Conservation (phyloP, 2,797 vertebrate species). For the Phoxinus dragarum region DNA sequence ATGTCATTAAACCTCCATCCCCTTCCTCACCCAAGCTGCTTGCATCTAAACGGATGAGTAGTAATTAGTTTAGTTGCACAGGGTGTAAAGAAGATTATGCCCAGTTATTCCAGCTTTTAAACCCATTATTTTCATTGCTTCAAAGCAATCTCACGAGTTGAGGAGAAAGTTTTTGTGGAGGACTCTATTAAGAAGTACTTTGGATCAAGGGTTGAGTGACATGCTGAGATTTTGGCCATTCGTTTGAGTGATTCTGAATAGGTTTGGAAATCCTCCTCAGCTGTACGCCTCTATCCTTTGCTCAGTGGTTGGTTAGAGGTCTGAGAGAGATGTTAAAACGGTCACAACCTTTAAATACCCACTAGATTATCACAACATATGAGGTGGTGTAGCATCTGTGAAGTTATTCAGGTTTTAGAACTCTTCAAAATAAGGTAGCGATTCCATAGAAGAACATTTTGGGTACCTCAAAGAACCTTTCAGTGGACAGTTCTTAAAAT, state of each 20-base stretch:
- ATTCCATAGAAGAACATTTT: not conserved
- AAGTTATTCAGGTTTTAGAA: not conserved
- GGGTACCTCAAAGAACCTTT: not conserved
- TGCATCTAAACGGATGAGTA: not conserved
- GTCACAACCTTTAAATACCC: slow-evolving; percentile 10
- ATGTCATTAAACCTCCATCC: not conserved
- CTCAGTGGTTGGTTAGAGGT: not conserved
- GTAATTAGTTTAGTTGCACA: not conserved
- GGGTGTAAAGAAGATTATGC: slow-evolving; percentile 39
- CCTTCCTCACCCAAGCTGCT: not conserved
- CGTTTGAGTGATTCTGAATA: slow-evolving; percentile 12
- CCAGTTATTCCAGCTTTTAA: slow-evolving; percentile 44
- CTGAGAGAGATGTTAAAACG: not conserved
- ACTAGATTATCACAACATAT: not conserved
- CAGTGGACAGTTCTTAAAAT: not conserved
- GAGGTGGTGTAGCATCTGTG: not conserved
- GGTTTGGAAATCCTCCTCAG: slow-evolving; percentile 16
- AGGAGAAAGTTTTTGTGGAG: not conserved
- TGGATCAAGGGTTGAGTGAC: slow-evolving; percentile 14
- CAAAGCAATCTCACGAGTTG: not conserved
- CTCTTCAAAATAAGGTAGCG: not conserved
- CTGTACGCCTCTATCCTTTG: not conserved
- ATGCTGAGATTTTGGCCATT: slow-evolving; percentile 25
- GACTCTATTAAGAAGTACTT: slow-evolving; percentile 15
- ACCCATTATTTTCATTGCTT: slow-evolving; percentile 15